phyloP scores from a whole-genome alignment of 2,113 vertebrate species.

The Galemys pyrenaicus region DNA sequence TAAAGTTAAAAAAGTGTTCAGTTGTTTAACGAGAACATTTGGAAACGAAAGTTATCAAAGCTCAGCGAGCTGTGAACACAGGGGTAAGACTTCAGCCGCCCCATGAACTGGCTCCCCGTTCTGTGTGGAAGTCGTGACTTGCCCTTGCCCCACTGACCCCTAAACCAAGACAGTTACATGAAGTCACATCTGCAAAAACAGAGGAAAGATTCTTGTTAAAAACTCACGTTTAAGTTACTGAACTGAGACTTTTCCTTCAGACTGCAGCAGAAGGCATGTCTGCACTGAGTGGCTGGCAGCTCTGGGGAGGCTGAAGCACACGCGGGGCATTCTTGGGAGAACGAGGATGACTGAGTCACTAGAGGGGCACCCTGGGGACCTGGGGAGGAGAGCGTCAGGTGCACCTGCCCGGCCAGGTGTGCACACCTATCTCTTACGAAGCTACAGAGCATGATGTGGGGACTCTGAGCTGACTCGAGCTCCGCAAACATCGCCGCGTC shows the following conservation, averaged over 20 bases:
- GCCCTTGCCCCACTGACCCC: background rate
- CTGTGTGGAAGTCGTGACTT: background rate
- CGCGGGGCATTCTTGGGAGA: accelerated
- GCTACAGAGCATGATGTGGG: background rate
- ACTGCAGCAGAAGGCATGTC: background rate
- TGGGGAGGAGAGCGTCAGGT: background rate
- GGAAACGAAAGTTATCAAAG: background rate
- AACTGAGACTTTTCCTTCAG: background rate
- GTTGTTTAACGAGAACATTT: slow-evolving; percentile 49
- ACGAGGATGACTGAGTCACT: background rate
- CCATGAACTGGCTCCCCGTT: background rate
- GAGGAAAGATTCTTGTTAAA: background rate
- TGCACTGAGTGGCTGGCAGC: background rate
- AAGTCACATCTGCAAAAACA: background rate
- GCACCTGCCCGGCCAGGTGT: background rate
- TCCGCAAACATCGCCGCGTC: background rate
- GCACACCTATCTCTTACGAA: background rate
- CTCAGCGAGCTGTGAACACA: background rate
- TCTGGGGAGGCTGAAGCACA: background rate
- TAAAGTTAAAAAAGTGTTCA: slow-evolving; percentile 65
- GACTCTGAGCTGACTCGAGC: background rate
- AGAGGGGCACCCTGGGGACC: background rate
- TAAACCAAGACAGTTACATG: background rate
- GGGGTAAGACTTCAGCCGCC: background rate
- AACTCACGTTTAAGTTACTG: background rate